Conservation (phyloP, 2,113 vertebrate species). For the Todiramphus chloris region DNA sequence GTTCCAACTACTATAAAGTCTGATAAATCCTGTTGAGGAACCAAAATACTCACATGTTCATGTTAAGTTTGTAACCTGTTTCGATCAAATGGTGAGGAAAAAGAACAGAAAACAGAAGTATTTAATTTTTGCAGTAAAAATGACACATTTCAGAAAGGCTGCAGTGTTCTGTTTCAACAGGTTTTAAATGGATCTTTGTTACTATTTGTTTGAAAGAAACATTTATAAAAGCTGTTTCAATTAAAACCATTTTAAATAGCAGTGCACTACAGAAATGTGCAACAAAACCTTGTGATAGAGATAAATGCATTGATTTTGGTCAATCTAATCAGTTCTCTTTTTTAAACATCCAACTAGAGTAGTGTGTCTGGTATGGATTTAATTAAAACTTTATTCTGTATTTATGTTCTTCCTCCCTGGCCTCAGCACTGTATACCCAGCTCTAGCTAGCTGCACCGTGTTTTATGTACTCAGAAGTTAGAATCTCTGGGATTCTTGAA, state of each 20-base stretch:
- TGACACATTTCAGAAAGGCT: neutral
- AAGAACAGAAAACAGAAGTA: neutral
- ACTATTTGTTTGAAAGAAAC: neutral
- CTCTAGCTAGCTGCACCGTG: neutral
- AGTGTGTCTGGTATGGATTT: neutral
- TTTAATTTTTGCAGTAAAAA: neutral
- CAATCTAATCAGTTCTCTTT: neutral
- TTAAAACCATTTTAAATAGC: neutral
- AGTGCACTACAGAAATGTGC: neutral
- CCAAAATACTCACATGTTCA: neutral
- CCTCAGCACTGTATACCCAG: neutral
- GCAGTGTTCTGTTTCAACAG: neutral
- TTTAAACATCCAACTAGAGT: neutral
- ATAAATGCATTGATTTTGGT: neutral
- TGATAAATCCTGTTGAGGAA: neutral
- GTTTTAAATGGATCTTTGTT: neutral
- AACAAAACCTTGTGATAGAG: neutral
- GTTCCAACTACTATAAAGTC: neutral
- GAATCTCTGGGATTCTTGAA: neutral
- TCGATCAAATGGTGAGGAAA: neutral
- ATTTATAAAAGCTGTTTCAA: neutral
- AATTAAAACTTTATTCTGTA: neutral
- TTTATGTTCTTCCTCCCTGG: neutral
- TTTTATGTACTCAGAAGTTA: neutral
- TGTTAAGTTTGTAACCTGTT: neutral